A percentile compares a stretch with the other conserved stretches of the same genome.
Evolutionary conservation across 2,113 vertebrate genomes (phyloP).

Genomic region (Lophochroa leadbeateri): DNA sequence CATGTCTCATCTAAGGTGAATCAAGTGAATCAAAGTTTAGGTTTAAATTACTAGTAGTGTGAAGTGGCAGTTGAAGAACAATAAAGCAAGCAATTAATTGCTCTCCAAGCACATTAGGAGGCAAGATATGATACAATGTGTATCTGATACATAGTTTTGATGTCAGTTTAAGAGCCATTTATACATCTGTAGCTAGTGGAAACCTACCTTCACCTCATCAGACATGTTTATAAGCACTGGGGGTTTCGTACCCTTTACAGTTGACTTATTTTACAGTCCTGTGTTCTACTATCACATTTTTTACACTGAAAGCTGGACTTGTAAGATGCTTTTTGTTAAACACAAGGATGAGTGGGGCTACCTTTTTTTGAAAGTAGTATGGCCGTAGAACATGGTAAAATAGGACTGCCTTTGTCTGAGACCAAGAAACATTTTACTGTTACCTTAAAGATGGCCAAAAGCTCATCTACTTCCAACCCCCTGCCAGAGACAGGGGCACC

Average conservation of each 20-base stretch:
- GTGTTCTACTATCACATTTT: not conserved
- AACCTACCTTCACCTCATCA: not conserved
- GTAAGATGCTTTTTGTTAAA: not conserved
- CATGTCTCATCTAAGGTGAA: not conserved
- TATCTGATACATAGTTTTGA: not conserved
- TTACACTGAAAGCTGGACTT: not conserved
- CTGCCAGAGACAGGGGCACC: not conserved
- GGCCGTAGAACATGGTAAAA: rapidly evolving
- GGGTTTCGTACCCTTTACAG: not conserved
- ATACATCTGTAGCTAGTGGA: not conserved
- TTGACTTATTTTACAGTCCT: not conserved
- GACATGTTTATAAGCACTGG: not conserved
- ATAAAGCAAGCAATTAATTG: not conserved
- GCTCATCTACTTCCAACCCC: not conserved
- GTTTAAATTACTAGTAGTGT: not conserved
- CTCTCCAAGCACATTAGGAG: not conserved
- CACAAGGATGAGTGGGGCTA: not conserved
- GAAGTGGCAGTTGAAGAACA: not conserved
- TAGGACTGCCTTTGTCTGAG: not conserved
- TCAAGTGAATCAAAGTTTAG: not conserved
- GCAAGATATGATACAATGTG: not conserved
- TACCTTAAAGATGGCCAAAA: not conserved
- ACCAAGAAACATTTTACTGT: not conserved
- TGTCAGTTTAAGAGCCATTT: not conserved
- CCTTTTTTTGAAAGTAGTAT: not conserved